Conservation (phyloP, 2,113 vertebrate species). For the Gymnobelideus leadbeateri region DNA sequence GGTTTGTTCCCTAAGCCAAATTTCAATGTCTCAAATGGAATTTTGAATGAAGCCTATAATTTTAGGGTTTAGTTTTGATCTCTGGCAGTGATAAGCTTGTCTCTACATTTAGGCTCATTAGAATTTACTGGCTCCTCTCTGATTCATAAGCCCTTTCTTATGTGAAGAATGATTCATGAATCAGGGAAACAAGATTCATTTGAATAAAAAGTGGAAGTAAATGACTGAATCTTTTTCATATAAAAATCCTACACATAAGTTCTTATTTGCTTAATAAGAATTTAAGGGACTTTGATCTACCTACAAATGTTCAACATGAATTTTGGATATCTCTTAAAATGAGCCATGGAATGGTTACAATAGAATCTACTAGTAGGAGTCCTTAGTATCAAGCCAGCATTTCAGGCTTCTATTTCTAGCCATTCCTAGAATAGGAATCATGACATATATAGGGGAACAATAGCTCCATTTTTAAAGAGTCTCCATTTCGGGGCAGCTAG, state of each 20-base stretch:
- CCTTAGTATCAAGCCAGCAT: background rate
- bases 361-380: background rate
- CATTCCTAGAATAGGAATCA: background rate
- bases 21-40: conserved; percentile 46
- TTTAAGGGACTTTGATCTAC: background rate
- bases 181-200: conserved; percentile 55
- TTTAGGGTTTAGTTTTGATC: conserved; percentile 69
- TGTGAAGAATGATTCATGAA: conserved; percentile 62
- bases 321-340: background rate
- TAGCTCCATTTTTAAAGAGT: background rate
- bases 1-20: conserved; percentile 69
- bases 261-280: conserved; percentile 15
- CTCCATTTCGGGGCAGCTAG: background rate
- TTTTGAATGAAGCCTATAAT: conserved; percentile 63
- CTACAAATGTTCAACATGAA: background rate
- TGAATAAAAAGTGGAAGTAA: conserved; percentile 60
- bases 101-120: conserved; percentile 57
- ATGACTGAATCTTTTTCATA: conserved; percentile 60
- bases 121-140: conserved; percentile 60
- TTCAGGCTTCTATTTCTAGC: background rate
- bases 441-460: background rate
- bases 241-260: conserved; percentile 41
- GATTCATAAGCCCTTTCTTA: conserved; percentile 60
- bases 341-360: background rate
- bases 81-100: conserved; percentile 38